Evolutionary conservation across 2,888 invertebrate species (phyloP).

Genomic region (Campoplex capitator): DNA sequence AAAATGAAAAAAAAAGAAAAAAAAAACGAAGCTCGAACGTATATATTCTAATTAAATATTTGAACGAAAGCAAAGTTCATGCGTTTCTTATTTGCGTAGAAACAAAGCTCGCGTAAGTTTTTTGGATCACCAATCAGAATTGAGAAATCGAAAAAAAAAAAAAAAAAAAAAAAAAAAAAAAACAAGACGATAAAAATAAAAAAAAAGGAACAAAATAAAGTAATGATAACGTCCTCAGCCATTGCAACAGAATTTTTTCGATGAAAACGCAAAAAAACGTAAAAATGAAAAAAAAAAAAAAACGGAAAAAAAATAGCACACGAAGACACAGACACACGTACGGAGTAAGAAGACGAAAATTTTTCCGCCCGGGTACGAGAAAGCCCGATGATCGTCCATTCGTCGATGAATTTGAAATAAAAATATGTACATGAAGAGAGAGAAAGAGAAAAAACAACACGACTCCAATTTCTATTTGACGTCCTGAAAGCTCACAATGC

Average conservation of each 20-base stretch:
- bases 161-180: background rate
- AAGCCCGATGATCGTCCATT: slow-evolving; percentile 60
- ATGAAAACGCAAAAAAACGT: slow-evolving; percentile 41
- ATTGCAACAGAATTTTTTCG: slow-evolving; percentile 56
- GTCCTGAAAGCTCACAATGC: slow-evolving; percentile 17
- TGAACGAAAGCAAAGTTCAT: slow-evolving; percentile 39
- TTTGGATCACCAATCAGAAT: slow-evolving; percentile 58
- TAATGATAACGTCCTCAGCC: slow-evolving; percentile 58
- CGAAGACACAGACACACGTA: slow-evolving; percentile 3
- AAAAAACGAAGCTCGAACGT: slow-evolving; percentile 17
- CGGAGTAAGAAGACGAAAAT: slow-evolving; percentile 14
- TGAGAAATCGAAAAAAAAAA: slow-evolving; percentile 26
- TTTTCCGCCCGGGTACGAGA: slow-evolving; percentile 36
- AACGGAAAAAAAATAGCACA: slow-evolving; percentile 24
- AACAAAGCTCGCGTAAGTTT: slow-evolving; percentile 48
- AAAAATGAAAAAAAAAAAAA: background rate
- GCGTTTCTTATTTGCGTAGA: slow-evolving; percentile 62
- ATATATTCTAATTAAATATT: slow-evolving; percentile 42
- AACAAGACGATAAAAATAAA: slow-evolving; percentile 14
- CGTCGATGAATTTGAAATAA: slow-evolving; percentile 49
- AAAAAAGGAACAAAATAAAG: slow-evolving; percentile 42
- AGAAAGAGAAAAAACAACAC: background rate
- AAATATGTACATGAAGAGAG: background rate
- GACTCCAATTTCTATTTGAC: slow-evolving; percentile 28
- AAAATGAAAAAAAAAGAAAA: background rate